phyloP scores from a whole-genome alignment of 2,113 vertebrate genomes.

The Gymnocephalus cernua region DNA sequence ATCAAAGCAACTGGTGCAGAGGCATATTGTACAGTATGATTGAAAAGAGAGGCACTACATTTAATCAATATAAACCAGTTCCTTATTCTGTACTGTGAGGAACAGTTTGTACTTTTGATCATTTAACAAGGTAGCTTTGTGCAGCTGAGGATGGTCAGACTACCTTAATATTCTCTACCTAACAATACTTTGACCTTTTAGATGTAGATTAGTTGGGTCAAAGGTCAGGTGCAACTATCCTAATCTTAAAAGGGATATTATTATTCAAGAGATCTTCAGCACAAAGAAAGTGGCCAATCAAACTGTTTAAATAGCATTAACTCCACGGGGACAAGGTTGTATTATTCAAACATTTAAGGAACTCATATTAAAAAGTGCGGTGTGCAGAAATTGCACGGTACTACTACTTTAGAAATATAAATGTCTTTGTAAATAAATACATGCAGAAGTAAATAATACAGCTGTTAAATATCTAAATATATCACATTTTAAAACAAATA shows the following conservation, averaged over 20 bases:
- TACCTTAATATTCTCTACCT: slow-evolving; percentile 22
- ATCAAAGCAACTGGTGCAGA: slow-evolving; percentile 65
- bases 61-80: slow-evolving; percentile 62
- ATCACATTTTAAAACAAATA: slow-evolving; percentile 79
- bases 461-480: slow-evolving; percentile 83
- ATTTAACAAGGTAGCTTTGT: slow-evolving; percentile 45
- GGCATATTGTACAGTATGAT: slow-evolving; percentile 67
- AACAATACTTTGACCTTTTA: slow-evolving; percentile 13
- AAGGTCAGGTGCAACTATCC: slow-evolving; percentile 40
- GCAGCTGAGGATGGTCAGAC: slow-evolving; percentile 42
- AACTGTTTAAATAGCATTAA: slow-evolving; percentile 31
- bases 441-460: slow-evolving; percentile 83
- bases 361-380: slow-evolving; percentile 85
- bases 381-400: slow-evolving; percentile 86
- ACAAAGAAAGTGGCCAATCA: slow-evolving; percentile 62
- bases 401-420: slow-evolving; percentile 86
- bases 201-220: slow-evolving; percentile 24
- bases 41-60: slow-evolving; percentile 80
- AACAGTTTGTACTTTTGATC: slow-evolving; percentile 35
- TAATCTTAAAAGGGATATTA: slow-evolving; percentile 28
- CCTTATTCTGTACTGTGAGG: slow-evolving; percentile 43
- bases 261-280: slow-evolving; percentile 72
- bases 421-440: slow-evolving; percentile 85
- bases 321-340: slow-evolving; percentile 41
- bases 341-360: slow-evolving; percentile 71